These are phyloP conservation scores for Oscarella lobularis DNA, from an alignment of 37 sponge, comb jelly and placozoan genomes.

Conservation along the genomic window DNA sequence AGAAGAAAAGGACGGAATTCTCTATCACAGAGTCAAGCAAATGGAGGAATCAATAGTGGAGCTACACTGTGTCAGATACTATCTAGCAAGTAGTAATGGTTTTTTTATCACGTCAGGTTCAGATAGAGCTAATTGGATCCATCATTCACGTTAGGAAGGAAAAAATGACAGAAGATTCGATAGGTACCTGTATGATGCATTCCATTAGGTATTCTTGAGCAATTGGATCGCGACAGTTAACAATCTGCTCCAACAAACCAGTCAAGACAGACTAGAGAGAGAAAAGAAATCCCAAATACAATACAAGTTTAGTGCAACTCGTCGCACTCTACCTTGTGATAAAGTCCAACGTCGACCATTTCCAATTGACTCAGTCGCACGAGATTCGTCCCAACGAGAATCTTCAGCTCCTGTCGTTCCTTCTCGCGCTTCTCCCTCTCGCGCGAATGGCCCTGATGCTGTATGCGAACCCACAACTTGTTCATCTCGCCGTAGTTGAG, in stretches of 20 bases:
- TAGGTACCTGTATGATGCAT: constrained; percentile 90
- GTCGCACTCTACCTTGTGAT: constrained; percentile 43
- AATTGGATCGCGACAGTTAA: constrained; percentile 87
- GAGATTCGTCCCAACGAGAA: constrained; percentile 97
- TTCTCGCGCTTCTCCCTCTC: constrained; percentile 91
- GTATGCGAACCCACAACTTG: constrained; percentile 99
- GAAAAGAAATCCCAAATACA: neutral
- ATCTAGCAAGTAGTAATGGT: neutral
- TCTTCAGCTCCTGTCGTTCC: constrained; percentile 85
- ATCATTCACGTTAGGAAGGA: neutral
- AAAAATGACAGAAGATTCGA: neutral
- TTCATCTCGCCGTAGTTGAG: constrained; percentile 98
- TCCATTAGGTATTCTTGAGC: constrained; percentile 99
- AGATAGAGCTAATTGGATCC: constrained; percentile 4
- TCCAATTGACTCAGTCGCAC: constrained; percentile 90
- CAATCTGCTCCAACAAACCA: constrained; percentile 86
- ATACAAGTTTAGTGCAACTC: neutral
- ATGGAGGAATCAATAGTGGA: neutral
- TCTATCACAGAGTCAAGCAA: neutral
- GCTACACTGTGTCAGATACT: neutral
- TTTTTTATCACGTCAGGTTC: neutral
- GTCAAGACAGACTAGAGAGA: constrained; percentile 47
- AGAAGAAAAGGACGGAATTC: too few species aligned
- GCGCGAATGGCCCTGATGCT: constrained; percentile 96
- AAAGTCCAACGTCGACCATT: constrained; percentile 46